These are phyloP conservation scores for Chaetogeoica ovagalla DNA, from an alignment of 2,888 invertebrate genomes.

Conservation along the genomic window DNA sequence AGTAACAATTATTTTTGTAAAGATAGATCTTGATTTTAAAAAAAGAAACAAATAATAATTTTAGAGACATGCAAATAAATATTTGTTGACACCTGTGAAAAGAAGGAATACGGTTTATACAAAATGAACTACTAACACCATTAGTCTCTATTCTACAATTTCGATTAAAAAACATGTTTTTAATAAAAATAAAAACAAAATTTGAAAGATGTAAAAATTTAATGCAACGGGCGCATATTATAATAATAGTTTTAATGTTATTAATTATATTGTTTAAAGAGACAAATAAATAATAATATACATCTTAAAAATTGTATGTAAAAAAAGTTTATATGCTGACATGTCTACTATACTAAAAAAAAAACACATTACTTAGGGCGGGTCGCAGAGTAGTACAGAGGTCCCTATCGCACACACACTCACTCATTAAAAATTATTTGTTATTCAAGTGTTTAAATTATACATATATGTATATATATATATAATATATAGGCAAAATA, in stretches of 20 bases:
- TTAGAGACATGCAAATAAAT: too few species aligned
- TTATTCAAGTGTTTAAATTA: constrained; percentile 24
- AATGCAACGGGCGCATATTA: constrained; percentile 49
- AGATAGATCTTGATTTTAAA: too few species aligned
- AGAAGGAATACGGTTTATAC: too few species aligned
- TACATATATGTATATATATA: background rate
- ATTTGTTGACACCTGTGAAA: too few species aligned
- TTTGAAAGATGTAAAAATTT: constrained; percentile 47
- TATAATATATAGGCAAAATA: constrained; percentile 7
- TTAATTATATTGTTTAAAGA: constrained; percentile 39
- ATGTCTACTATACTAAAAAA: constrained; percentile 33
- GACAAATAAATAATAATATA: constrained; percentile 52
- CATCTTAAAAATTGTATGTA: constrained; percentile 45
- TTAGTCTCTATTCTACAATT: too few species aligned
- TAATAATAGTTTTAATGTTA: constrained; percentile 37
- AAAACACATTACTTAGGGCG: constrained; percentile 14
- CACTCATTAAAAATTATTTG: constrained; percentile 26
- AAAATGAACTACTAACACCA: too few species aligned
- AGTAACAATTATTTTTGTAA: too few species aligned
- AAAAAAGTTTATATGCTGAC: constrained; percentile 40
- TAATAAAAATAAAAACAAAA: constrained; percentile 16
- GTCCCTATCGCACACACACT: constrained; percentile 16
- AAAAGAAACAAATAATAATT: too few species aligned
- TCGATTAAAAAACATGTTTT: too few species aligned
- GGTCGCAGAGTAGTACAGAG: constrained; percentile 20